Conservation (phyloP, 1,140 invertebrate species). For the Protaetia brevitarsis region DNA sequence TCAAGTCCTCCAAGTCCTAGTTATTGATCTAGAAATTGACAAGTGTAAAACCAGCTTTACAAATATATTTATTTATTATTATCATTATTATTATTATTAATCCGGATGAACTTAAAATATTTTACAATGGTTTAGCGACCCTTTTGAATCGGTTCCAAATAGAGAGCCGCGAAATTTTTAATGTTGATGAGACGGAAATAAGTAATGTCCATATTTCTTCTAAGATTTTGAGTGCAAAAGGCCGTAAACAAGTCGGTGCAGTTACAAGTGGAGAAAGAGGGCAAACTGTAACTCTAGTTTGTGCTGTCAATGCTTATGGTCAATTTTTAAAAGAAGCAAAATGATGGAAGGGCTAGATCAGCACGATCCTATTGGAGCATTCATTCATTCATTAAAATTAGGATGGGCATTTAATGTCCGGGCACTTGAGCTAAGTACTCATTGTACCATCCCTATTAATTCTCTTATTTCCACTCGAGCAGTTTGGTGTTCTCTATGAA, state of each 20-base stretch:
- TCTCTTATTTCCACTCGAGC: too few species aligned
- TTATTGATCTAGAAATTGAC: too few species aligned
- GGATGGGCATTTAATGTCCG: too few species aligned
- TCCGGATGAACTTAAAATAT: background rate
- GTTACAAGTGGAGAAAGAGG: constrained; percentile 44
- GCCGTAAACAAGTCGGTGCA: constrained; percentile 40
- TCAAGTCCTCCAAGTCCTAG: too few species aligned
- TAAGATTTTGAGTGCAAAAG: constrained; percentile 41
- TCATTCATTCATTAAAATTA: too few species aligned
- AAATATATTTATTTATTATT: too few species aligned
- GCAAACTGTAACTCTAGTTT: constrained; percentile 38
- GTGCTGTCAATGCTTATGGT: constrained; percentile 43
- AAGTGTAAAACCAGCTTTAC: too few species aligned
- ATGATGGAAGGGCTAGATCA: constrained; percentile 21
- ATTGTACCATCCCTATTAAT: too few species aligned
- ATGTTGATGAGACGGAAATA: constrained; percentile 44
- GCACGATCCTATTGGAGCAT: background rate
- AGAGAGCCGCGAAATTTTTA: constrained; percentile 27
- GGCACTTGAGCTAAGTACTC: too few species aligned
- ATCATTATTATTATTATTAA: too few species aligned
- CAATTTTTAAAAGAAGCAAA: constrained; percentile 43
- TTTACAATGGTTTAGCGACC: background rate
- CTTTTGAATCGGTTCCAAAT: background rate
- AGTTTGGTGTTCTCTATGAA: too few species aligned
- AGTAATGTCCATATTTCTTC: constrained; percentile 37